Evolutionary conservation across 30 jellyfish, hydroid and myxozoan genomes (phyloP).

Genomic region (Chrysaora quinquecirrha): DNA sequence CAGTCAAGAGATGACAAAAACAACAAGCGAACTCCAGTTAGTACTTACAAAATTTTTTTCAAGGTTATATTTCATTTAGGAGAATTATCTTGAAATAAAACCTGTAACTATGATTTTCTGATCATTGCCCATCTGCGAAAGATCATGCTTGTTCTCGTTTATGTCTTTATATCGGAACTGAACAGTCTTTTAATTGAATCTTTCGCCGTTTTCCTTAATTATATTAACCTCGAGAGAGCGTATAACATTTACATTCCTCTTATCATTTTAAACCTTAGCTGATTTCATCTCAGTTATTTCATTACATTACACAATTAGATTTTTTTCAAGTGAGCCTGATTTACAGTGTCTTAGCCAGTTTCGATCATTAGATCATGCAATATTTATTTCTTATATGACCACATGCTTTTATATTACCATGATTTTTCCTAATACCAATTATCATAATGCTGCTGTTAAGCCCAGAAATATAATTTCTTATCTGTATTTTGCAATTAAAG

Average conservation of each 20-base stretch:
- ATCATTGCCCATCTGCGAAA: neutral
- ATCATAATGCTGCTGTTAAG: too few relatives aligned
- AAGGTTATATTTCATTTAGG: neutral
- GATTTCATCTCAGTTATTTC: conserved; percentile 38
- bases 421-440: too few relatives aligned
- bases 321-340: conserved; percentile 61
- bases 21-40: too few relatives aligned
- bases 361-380: conserved; percentile 19
- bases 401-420: neutral
- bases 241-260: neutral
- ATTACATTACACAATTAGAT: conserved; percentile 49
- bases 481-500: too few relatives aligned
- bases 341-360: conserved; percentile 29
- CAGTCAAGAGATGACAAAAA: too few relatives aligned
- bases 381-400: conserved; percentile 7
- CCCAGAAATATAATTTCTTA: too few relatives aligned
- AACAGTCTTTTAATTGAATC: neutral
- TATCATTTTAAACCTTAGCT: conserved; percentile 14
- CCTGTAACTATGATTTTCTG: neutral
- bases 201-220: neutral
- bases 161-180: neutral
- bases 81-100: neutral
- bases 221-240: conserved; percentile 9
- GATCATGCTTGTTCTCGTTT: neutral
- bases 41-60: too few relatives aligned